Base-by-base conservation (phyloP, 2,888 invertebrate species). In the Frankliniella intonsa region DNA sequence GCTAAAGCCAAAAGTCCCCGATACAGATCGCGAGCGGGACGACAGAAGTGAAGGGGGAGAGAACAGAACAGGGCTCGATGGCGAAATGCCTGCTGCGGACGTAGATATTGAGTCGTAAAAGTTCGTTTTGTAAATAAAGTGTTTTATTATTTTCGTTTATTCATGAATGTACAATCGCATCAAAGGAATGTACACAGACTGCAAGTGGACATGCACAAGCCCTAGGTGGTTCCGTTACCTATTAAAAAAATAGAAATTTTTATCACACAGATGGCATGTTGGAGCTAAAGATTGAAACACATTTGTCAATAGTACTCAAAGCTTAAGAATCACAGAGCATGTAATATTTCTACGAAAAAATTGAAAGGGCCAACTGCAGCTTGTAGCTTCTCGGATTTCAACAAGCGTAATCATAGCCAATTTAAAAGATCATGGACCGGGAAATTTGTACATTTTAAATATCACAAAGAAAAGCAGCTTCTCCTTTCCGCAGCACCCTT, bases 141-240 rank as follows among this genome's bases (percentile, higher is more conserved):
- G n/a, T 62, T 62, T 62, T 62, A 55, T 19, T 55, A 19, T 55
- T 55, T 19, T n/a, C n/a, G n/a, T 38, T 12, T 62, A 12, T 62
- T 62, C 19, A 76, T 10, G 69, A 76, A 12, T 76, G 69, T 76
- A 76, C 69, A 76, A 76, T 76, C 25, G 8, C 22, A 25, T 22
- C 22, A 76, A 38, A 38, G 69, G 69, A 76, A 76, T 76, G 69
- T 76, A 76, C 69, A 76, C 69, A 76, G 25, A 22, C 69, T 69
- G 22, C 38, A 38, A 38, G 38, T 38, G 38, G 38, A 38, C 38
- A 5, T 38, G 5, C 38, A 38, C 3, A 38, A 38, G 38, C 38
- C 38, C 38, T 3, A 38, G 38, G 38, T 38, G 38, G 38, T 38
- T 38, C 5, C 38, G 38, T 5, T 38, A 38, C 38, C 38, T 5